A percentile compares a stretch with the other conserved stretches of the same genome.
phyloP scores from a whole-genome alignment of 2,888 invertebrate species.

The Melanotus villosus region DNA sequence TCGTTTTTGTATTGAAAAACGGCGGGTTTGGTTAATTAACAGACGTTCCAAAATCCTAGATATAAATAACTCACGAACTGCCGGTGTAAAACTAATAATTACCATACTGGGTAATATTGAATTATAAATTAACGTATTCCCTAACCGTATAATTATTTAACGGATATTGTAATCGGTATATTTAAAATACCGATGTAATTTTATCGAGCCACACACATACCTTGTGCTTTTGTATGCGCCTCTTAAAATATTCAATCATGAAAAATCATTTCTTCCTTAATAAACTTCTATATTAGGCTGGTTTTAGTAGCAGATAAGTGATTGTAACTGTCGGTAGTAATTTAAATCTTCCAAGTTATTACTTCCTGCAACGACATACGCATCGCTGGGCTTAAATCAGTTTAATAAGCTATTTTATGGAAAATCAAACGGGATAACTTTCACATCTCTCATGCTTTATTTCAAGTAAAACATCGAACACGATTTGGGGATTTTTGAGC shows the following conservation, averaged over 20 bases:
- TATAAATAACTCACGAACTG: neutral
- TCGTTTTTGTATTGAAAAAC: too few relatives aligned
- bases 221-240: neutral
- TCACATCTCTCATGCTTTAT: too few relatives aligned
- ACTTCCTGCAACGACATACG: neutral
- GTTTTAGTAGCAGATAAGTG: neutral
- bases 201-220: slow-evolving; percentile 20
- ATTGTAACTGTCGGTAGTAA: neutral
- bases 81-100: slow-evolving; percentile 2
- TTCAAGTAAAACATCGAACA: too few relatives aligned
- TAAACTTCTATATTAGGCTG: neutral
- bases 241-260: slow-evolving; percentile 6
- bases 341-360: slow-evolving; percentile 10
- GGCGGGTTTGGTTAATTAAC: too few relatives aligned
- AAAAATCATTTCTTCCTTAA: neutral
- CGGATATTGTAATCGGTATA: slow-evolving; percentile 11
- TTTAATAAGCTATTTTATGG: neutral
- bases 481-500: too few relatives aligned
- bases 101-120: slow-evolving; percentile 4
- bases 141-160: slow-evolving; percentile 10
- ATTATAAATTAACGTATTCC: slow-evolving; percentile 8
- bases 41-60: too few relatives aligned
- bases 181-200: slow-evolving; percentile 8
- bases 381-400: neutral
- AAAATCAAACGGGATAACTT: neutral